Evolutionary conservation across 2,888 invertebrate genomes (phyloP), one percentile per base, ranked within the genome.

Genomic region (Sussaba pulchella): DNA sequence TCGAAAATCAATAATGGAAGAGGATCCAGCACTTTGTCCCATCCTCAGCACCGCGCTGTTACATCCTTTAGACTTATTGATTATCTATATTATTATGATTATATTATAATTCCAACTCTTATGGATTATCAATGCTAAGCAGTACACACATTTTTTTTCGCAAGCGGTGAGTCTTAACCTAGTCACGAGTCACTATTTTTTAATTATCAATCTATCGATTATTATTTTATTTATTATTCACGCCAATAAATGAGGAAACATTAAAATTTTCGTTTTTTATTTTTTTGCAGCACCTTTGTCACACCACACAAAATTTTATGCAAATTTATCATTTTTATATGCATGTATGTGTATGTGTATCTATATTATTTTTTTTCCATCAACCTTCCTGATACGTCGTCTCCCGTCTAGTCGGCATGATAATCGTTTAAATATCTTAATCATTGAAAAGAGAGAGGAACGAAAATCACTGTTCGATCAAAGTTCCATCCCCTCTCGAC

Each of bases 111-210:
- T 84, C 69, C 81, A 70, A 84, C 67, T 79, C 83, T 82, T 84
- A 78, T 76, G 50, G 43, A 75, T 83, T 47, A 83, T 82, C 84
- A 85, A 83, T 83, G 70, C 69, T 78, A 63, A 77, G 72, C 71
- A 72, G 69, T 72, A 76, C 70, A 81, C 75, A 82, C 75, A 81
- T 84, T 88, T 83, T 86, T 87, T 88, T 88, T 90, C 89, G 90
- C 89, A 91, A 92, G 89, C 91, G 91, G 91, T 92, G 92, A 92
- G 92, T 92, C 89, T 92, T 91, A 91, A 92, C 92, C 92, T 92
- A 92, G 92, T 92, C 92, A 92, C 92, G 87, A 91, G 89, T 92
- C 91, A 92, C 91, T 91, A 91, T 90, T 89, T 91, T 91, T 90
- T 91, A 85, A 88, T 88, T 89, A 85, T 86, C 82, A 82, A 87